Conservation (phyloP, 2,888 invertebrate species). For the Euphydryas editha region DNA sequence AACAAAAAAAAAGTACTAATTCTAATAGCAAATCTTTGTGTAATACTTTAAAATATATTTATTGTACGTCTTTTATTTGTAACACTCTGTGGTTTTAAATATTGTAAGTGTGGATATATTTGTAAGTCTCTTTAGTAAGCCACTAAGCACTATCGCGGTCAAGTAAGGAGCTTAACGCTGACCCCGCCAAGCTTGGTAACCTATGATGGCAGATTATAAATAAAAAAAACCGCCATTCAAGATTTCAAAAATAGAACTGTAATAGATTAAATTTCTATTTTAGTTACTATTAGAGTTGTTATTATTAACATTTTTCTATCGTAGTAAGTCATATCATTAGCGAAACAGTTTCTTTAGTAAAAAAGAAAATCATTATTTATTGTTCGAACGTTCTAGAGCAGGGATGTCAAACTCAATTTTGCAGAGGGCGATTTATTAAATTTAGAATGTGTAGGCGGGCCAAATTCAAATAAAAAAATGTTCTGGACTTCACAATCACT, state of each 20-base stretch:
- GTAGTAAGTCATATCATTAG: too few species aligned
- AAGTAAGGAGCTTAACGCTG: slow-evolving; percentile 70
- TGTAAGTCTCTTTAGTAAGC: slow-evolving; percentile 19
- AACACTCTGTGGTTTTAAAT: not conserved
- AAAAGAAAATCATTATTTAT: too few species aligned
- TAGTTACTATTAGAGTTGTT: not conserved
- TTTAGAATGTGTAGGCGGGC: too few species aligned
- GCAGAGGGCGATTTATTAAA: too few species aligned
- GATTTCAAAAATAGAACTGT: slow-evolving; percentile 2
- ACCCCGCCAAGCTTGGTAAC: slow-evolving; percentile 57
- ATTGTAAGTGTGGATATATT: not conserved
- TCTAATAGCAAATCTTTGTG: too few species aligned
- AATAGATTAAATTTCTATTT: slow-evolving; percentile 2
- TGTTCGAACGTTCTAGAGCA: too few species aligned
- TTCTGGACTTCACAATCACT: too few species aligned
- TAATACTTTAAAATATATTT: not conserved
- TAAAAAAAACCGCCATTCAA: slow-evolving; percentile 9
- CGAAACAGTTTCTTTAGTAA: too few species aligned
- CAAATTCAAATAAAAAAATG: too few species aligned
- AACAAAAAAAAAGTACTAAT: too few species aligned
- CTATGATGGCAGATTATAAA: slow-evolving; percentile 60
- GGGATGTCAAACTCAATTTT: too few species aligned
- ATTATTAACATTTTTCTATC: too few species aligned
- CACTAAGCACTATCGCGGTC: slow-evolving; percentile 59
- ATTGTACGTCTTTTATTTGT: not conserved